Base-by-base conservation (phyloP, 2,113 vertebrate species). In the Progne subis region DNA sequence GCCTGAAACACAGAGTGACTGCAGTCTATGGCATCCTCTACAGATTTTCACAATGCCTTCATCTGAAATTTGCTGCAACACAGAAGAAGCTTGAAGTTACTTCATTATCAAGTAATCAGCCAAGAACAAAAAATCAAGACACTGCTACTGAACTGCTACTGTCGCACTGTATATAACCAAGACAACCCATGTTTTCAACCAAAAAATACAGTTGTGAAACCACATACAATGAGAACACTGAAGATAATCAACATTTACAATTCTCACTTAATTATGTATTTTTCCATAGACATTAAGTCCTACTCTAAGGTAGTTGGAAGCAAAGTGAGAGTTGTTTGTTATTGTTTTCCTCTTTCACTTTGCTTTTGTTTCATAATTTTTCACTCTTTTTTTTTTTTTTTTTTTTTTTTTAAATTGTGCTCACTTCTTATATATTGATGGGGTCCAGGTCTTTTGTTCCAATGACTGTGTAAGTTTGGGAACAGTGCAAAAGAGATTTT, bases 1-100 rank as follows among this genome's bases (percentile, higher is more conserved):
- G 88, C 99, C 99, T 18, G 99, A 99, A 90, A 99, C 97, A 96
- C 99, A 99, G 46, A 99, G 98, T 37, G 98, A 98, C 97, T 99
- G 99, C 74, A 99, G 98, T 92, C 98, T 98, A 82, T 97, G 98
- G 96, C 99, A 99, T 93, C 99, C 99, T 90, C 98, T 97, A 95
- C 99, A 99, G 57, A 99, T 97, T 95, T 98, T 98, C 88, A 99
- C 98, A 96, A 99, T 97, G 34, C 99, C 99, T 28, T 99, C 99
- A 52, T 99, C 99, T 17, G 99, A 98, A 87, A 99, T 97, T 96
- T 98, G 99, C 98, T 99, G 97, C 32, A 92, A 94, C 46, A 95
- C 52, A 95, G 41, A 95, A 92, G 70, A 87, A 92, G 29, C 59
- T 6, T 69, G 44, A 90, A 78, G 53, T 96, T 83, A 91, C 29